These are phyloP conservation scores for Philereme transversata DNA, from an alignment of 2,888 invertebrate genomes.

Conservation along the genomic window DNA sequence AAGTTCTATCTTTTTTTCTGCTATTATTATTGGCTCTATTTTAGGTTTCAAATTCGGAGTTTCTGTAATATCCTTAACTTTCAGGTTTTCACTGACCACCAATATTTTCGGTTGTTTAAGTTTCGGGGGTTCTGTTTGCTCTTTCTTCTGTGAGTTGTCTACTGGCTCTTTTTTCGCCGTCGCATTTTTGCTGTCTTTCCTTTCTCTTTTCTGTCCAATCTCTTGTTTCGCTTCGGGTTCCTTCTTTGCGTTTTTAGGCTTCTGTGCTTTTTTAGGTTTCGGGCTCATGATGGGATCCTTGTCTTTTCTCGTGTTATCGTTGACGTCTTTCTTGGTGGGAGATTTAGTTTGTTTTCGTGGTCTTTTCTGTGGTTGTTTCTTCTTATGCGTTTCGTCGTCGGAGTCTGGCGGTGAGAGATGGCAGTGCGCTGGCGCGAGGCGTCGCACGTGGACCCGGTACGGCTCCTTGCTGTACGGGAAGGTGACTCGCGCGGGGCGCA, in stretches of 20 bases:
- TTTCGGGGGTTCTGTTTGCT: conserved; percentile 43
- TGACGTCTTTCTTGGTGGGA: conserved; percentile 74
- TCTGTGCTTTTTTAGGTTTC: conserved; percentile 53
- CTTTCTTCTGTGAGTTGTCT: conserved; percentile 42
- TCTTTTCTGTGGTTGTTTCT: conserved; percentile 63
- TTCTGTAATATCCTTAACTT: conserved; percentile 17
- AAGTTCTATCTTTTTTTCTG: too few relatives aligned
- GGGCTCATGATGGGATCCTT: conserved; percentile 54
- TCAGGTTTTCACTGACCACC: conserved; percentile 24
- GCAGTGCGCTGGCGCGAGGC: conserved; percentile 64
- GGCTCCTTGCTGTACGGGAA: conserved; percentile 77
- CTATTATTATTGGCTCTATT: conserved; percentile 42
- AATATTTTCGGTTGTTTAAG: conserved; percentile 60
- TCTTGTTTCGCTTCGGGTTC: conserved; percentile 42
- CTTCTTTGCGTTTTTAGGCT: conserved; percentile 53
- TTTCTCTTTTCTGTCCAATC: conserved; percentile 47
- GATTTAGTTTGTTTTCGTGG: conserved; percentile 70
- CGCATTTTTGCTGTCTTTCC: conserved; percentile 50
- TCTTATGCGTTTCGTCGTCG: conserved; percentile 59
- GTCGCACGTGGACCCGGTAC: conserved; percentile 68
- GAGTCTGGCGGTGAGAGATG: conserved; percentile 64
- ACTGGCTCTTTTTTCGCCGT: conserved; percentile 45
- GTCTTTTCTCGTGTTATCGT: conserved; percentile 72
- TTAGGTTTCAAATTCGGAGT: conserved; percentile 38
- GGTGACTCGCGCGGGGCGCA: conserved; percentile 87